Percentiles rank a stretch among this genome's conserved stretches.
Evolutionary conservation across 2,113 vertebrate genomes (phyloP).

Genomic region (Promerops cafer): DNA sequence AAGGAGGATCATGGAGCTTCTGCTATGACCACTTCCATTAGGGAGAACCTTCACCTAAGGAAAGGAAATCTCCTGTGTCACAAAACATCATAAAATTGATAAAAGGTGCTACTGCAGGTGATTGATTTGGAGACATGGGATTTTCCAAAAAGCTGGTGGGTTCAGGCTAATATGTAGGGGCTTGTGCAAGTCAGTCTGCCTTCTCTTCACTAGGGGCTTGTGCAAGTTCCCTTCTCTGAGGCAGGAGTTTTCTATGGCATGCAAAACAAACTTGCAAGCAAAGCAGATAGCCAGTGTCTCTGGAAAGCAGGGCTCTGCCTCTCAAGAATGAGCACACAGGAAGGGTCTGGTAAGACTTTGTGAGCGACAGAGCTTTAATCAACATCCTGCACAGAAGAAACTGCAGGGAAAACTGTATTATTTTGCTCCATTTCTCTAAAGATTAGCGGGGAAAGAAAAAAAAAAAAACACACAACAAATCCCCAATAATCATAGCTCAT

Average conservation of each 20-base stretch:
- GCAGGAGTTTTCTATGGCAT: not conserved
- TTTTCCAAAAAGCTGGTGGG: not conserved
- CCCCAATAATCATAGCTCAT: constrained; percentile 2
- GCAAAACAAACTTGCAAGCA: not conserved
- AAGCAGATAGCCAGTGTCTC: not conserved
- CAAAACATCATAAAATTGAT: not conserved
- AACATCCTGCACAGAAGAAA: not conserved
- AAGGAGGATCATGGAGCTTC: not conserved
- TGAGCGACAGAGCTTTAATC: not conserved
- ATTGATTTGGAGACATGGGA: not conserved
- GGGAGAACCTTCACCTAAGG: not conserved
- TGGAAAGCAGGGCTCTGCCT: not conserved
- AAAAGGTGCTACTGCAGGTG: not conserved
- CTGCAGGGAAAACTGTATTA: not conserved
- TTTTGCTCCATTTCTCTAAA: not conserved
- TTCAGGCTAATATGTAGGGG: not conserved
- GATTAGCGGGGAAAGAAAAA: not conserved
- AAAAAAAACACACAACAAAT: not conserved
- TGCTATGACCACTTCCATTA: not conserved
- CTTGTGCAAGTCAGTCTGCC: not conserved
- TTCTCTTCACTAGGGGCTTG: not conserved
- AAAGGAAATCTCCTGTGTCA: not conserved
- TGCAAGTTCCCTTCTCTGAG: not conserved
- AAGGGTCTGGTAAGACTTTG: not conserved
- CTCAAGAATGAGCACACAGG: not conserved